Conservation (phyloP, 1,140 invertebrate genomes). For the Lineus longissimus region DNA sequence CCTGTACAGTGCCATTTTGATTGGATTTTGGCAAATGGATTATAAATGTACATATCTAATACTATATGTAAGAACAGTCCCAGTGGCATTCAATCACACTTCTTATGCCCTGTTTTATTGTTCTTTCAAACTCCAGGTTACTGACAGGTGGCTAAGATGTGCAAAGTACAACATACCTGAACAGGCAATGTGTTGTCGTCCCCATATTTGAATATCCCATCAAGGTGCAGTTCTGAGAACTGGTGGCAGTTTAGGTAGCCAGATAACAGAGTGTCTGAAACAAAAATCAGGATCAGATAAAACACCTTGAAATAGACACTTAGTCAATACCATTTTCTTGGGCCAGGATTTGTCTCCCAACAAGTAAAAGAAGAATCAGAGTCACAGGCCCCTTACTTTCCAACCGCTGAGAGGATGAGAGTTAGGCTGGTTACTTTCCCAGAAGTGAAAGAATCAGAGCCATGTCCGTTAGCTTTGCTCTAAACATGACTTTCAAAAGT, state of each 20-base stretch:
- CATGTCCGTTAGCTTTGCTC: not conserved
- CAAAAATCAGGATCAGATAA: too few relatives aligned
- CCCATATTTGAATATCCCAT: constrained; percentile 54
- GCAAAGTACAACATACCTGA: too few relatives aligned
- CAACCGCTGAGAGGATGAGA: constrained; percentile 1
- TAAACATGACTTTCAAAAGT: not conserved
- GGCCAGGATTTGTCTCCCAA: not conserved
- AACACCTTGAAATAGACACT: not conserved
- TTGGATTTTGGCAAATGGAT: too few relatives aligned
- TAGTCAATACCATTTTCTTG: not conserved
- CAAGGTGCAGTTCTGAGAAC: constrained; percentile 53
- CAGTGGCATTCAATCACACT: too few relatives aligned
- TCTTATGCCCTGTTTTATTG: too few relatives aligned
- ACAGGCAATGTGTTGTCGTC: constrained; percentile 48
- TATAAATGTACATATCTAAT: too few relatives aligned
- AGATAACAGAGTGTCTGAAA: constrained; percentile 48
- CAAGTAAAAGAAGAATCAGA: not conserved
- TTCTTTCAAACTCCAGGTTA: too few relatives aligned
- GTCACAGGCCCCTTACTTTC: not conserved
- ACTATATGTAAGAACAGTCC: too few relatives aligned
- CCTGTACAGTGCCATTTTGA: too few relatives aligned
- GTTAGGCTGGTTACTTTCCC: not conserved
- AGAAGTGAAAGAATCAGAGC: not conserved
- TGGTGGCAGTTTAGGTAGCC: constrained; percentile 47
- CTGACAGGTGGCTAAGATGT: too few relatives aligned